Evolutionary conservation across 1,140 invertebrate genomes (phyloP), one percentile per base, ranked within the genome.

Genomic region (Habropoda laboriosa): DNA sequence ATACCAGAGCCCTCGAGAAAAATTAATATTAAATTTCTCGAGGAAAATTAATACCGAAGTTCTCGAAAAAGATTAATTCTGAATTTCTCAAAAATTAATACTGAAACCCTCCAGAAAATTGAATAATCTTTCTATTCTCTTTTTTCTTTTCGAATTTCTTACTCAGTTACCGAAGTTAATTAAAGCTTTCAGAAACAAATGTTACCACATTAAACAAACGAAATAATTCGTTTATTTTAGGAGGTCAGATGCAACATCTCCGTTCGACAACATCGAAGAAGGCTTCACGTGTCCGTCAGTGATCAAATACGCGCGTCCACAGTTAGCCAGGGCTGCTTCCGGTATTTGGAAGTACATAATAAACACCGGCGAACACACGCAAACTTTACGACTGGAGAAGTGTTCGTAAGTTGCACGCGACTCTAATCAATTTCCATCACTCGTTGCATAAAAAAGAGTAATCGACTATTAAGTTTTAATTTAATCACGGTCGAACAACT

Each of bases 331-430:
- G 80, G 96, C 96, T 4, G 97, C 96, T 35, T 96, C 95, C 24
- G 97, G 97, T 1, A 94, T 96, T 79, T 97, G 97, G 97, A 97
- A 97, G 86, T 97, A 96, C 84, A 96, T 98, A 79, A 97, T 98
- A 55, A 98, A 98, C 82, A 96, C 97, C 1, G 96, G 95, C 0
- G 96, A 97, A 73, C 97, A 97, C 86, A 97, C 96, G 1, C 97
- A 98, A 90, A 98, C 97, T 0, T 89, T 98, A 27, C 91, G 97
- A 21, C 92, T 98, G 80, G 97, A 98, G 89, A 97, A 97, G 88
- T 98, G 97, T 93, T 94, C 95, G 96, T 97, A 88, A 94, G 94
- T 94, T 71, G 13, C 32, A 32, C 4, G 7, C 2, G 3, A 61
- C 18, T 63, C 1, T 2, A 53, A 49, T 38, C n/a, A 38, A 18